Conservation (phyloP, 1,140 invertebrate species). For the Agrilus planipennis region DNA sequence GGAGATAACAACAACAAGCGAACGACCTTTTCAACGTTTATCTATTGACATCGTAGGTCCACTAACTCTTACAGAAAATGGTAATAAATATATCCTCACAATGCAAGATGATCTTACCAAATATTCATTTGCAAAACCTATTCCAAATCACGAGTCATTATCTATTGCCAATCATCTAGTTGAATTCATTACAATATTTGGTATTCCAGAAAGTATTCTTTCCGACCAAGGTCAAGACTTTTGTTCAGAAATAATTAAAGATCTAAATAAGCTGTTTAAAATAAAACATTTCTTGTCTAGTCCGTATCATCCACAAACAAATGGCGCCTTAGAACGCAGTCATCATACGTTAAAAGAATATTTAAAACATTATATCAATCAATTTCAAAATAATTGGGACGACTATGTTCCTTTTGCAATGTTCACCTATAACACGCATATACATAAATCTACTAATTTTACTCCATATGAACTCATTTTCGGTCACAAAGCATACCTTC, state of each 20-base stretch:
- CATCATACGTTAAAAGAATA: too few relatives aligned
- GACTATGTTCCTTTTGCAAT: too few relatives aligned
- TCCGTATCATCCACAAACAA: too few relatives aligned
- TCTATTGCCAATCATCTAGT: constrained; percentile 18
- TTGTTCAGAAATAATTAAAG: constrained; percentile 10
- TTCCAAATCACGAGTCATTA: constrained; percentile 18
- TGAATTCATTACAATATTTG: constrained; percentile 21
- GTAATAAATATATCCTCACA: constrained; percentile 26
- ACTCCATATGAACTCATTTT: too few relatives aligned
- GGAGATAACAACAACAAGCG: constrained; percentile 26
- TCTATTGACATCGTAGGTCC: constrained; percentile 26
- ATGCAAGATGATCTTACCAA: constrained; percentile 26
- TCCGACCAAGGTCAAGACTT: constrained; percentile 27
- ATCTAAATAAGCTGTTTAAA: constrained; percentile 16
- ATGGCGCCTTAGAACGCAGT: too few relatives aligned
- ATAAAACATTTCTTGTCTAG: too few relatives aligned
- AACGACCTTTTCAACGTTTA: constrained; percentile 24
- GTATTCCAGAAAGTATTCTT: constrained; percentile 22
- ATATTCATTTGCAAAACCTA: constrained; percentile 14
- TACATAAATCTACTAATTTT: too few relatives aligned
- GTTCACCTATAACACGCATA: too few relatives aligned
- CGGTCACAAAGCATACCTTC: too few relatives aligned
- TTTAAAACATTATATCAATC: too few relatives aligned
- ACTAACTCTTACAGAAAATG: constrained; percentile 11
- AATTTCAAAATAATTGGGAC: too few relatives aligned